Evolutionary conservation across 2,888 invertebrate species (phyloP), one percentile per base, ranked within the genome.

Genomic region (Deilephila porcellus): DNA sequence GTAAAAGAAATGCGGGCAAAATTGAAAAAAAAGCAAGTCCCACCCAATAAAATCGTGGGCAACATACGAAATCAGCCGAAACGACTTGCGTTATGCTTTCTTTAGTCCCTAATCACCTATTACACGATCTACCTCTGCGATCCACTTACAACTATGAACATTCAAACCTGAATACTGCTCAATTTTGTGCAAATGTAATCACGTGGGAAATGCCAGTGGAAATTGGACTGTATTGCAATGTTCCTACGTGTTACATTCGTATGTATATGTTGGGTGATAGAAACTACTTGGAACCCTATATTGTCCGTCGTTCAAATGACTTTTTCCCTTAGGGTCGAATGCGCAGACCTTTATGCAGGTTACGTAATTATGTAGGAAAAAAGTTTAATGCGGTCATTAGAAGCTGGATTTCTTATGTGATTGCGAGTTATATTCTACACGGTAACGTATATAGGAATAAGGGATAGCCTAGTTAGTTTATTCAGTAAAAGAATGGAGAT

Each of bases 61-160:
- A 67, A 67, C 67, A 67, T 67, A 67, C 67, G 67, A 67, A 67
- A 67, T 67, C 67, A 67, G 67, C 67, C 25, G 67, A 45, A 67
- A 67, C 67, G 67, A 52, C 45, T 52, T 25, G 25, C 52, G 52
- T 52, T 67, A 67, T 52, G 52, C 67, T 67, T 67, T 64, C 67
- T 52, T 52, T 20, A 52, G 45, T 67, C 67, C 67, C 67, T 67
- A 67, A 67, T 67, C 67, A 67, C 67, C 67, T 52, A 67, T 67
- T 67, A 67, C 67, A 25, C 25, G 67, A 67, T 67, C 67, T 67
- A 67, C 67, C 67, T 67, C 64, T 45, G 45, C 20, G 25, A 67
- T 67, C 67, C 67, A 67, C 67, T 67, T 67, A 67, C 52, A 67
- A 67, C 67, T 67, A 67, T 67, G 25, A 45, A 45, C 67, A 52